A percentile compares a stretch with the other conserved stretches of the same genome.
Evolutionary conservation across 2,113 vertebrate genomes (phyloP).

Genomic region (Hymenochirus boettgeri): DNA sequence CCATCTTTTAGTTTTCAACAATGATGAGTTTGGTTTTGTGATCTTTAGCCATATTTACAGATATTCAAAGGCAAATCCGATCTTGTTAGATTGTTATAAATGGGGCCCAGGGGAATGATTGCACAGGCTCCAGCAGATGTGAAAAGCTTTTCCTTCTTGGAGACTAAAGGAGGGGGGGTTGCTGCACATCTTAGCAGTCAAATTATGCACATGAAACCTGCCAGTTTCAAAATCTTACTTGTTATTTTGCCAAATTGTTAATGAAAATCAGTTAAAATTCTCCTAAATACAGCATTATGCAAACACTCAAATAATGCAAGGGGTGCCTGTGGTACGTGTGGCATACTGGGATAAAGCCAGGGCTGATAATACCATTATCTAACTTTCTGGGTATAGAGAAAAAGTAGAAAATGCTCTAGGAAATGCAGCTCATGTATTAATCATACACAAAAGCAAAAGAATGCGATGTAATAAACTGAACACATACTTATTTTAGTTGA

Average conservation of each 20-base stretch:
- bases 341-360: neutral
- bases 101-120: constrained; percentile 59
- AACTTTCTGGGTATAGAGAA: too few relatives aligned
- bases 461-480: too few relatives aligned
- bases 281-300: constrained; percentile 32
- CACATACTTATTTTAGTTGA: too few relatives aligned
- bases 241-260: constrained; percentile 51
- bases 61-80: constrained; percentile 71
- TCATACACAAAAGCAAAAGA: too few relatives aligned
- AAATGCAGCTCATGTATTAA: too few relatives aligned
- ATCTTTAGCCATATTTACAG: constrained; percentile 73
- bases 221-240: constrained; percentile 20
- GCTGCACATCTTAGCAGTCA: constrained; percentile 49
- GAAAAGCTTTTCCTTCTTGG: constrained; percentile 49
- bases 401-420: too few relatives aligned
- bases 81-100: constrained; percentile 73
- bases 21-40: constrained; percentile 62
- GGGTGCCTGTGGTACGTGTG: neutral
- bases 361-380: neutral
- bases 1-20: constrained; percentile 60
- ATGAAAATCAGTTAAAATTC: constrained; percentile 12
- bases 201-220: constrained; percentile 49
- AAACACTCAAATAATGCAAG: neutral
- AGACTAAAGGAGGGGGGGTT: constrained; percentile 13
- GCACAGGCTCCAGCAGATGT: constrained; percentile 62